Conservation (phyloP, 2,888 invertebrate species). For the Ormyrus thymus region DNA sequence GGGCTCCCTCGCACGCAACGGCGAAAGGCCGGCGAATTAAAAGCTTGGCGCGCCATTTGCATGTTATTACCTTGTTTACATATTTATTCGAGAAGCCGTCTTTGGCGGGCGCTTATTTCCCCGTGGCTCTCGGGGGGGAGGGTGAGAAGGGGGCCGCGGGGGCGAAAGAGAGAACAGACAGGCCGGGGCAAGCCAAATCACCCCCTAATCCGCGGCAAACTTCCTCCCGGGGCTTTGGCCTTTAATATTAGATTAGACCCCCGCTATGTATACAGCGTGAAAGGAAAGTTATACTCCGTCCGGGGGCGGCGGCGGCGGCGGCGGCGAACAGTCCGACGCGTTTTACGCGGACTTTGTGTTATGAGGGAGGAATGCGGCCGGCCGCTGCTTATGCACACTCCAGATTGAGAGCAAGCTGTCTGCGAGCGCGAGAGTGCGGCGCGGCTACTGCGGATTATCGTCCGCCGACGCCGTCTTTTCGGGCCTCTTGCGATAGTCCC, state of each 20-base stretch:
- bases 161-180: not conserved
- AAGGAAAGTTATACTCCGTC: constrained; percentile 51
- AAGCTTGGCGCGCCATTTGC: constrained; percentile 68
- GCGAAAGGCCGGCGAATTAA: constrained; percentile 54
- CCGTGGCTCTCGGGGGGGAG: not conserved
- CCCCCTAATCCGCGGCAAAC: constrained; percentile 56
- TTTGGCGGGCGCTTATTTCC: constrained; percentile 32
- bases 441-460: not conserved
- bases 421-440: not conserved
- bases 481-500: too few relatives aligned
- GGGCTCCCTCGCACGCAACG: not conserved
- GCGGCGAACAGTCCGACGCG: not conserved
- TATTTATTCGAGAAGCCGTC: constrained; percentile 64
- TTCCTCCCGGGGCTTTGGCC: constrained; percentile 50
- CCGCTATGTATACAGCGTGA: constrained; percentile 52
- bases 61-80: constrained; percentile 74
- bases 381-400: not conserved
- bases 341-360: constrained; percentile 1
- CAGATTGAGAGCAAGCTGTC: not conserved
- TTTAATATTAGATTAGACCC: constrained; percentile 57
- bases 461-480: too few relatives aligned
- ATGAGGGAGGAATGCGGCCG: not conserved
- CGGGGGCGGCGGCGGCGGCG: not conserved
- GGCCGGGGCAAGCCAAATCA: constrained; percentile 47
- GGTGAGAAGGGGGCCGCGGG: constrained; percentile 1